Evolutionary conservation across 2,797 vertebrate genomes (phyloP), one percentile per base, ranked within the genome.

Genomic region (Holocentrus rufus): DNA sequence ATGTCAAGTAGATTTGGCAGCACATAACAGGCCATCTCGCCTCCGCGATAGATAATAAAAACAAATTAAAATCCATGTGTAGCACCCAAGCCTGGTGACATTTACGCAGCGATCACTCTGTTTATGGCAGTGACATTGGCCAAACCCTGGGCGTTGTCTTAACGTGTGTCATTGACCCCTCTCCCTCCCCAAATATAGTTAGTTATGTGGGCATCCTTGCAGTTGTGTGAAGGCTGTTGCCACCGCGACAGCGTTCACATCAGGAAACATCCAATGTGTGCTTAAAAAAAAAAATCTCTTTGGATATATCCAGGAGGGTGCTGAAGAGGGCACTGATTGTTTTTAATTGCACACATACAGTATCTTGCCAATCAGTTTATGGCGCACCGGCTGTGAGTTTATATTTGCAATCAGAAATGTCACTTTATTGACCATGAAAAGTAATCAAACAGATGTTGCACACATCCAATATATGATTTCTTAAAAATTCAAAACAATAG

Each of bases 31-130:
- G 49, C 87, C 25, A 78, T 88, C 82, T 84, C 81, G 85, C 88
- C 84, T 72, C 74, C 75, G 61, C 85, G 87, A 88, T 88, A 82
- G 85, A 84, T 84, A 82, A 88, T 90, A 91, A 93, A 88, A 90
- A 88, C 86, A 89, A 90, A 92, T 93, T 87, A 87, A 91, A 92
- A 89, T 70, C 74, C 75, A 76, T 27, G 74, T 68, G 80, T 74
- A 58, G 82, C 79, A 82, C 78, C 82, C 78, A 90, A 84, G 72
- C 83, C 83, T 57, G 71, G 76, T 91, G 89, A 87, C 89, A 90
- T 90, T 91, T 88, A 88, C 72, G 70, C 83, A 74, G 59, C 69
- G 77, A 89, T 89, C 83, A 79, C 57, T 36, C 62, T 59, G 80
- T 92, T 92, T 89, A 92, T 69, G 77, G 82, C 60, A 6, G 47